Base-by-base conservation (phyloP, 1,140 invertebrate genomes). In the Marisa cornuarietis region DNA sequence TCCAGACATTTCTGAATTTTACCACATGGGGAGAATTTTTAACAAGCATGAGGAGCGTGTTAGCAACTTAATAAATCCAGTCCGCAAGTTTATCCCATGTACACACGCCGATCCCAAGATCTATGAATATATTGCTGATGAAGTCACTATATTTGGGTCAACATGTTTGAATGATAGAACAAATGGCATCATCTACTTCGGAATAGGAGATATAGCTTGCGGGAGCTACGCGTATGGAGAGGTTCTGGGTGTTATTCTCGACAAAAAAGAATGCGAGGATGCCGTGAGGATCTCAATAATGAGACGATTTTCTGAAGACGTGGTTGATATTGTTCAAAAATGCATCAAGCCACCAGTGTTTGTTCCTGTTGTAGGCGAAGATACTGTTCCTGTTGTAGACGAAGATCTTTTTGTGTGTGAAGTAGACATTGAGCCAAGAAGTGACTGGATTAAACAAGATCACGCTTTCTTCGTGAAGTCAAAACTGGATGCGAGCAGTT, bases 131-230 rank as follows among this genome's bases (percentile, higher is more conserved):
- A 84, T 86, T 66, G 79, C 78, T 31, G 54, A 78, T 26, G 81
- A 85, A 71, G 76, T 80, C 26, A 71, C 82, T 42, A 49, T 75
- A 26, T 85, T 86, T 83, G 72, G 72, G 24, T 79, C 84, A 54
- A 83, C 85, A 16, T 86, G 84, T 76, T 66, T 86, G 51, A 85
- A 83, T 73, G 78, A 81, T n/a, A 81, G 85, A 61, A 81, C 75
- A 49, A 84, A 86, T 80, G 85, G 85, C 13, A 86, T 83, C 22
- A 82, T 85, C 10, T 82, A 86, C 66, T 82, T 86, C 76, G 85
- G 85, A 54, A 81, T 86, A 16, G 71, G 71, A 24, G 73, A 63
- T 26, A 54, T 75, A 52, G 62, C 69, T n/a, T 79, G 14, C 52
- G 78, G 49, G 65, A 9, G 73, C 61, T 78, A 66, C 61, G 22